phyloP scores from a whole-genome alignment of 2,888 invertebrate species.

The Pammene aurita region DNA sequence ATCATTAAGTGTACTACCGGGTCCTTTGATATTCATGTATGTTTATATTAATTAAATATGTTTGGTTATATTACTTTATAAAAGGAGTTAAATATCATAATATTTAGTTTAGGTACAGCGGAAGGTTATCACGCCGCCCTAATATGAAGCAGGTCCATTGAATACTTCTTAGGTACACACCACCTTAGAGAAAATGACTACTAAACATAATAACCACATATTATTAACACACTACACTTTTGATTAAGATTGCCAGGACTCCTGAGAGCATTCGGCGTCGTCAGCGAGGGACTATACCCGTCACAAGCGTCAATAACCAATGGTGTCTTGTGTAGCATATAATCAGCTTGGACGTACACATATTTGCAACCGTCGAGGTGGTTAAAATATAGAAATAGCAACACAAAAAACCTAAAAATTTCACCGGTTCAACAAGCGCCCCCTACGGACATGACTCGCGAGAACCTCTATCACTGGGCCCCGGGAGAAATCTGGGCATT shows the following conservation, averaged over 20 bases:
- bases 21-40: slow-evolving; percentile 3
- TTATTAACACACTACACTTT: too few relatives aligned
- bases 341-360: too few relatives aligned
- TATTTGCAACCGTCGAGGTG: too few relatives aligned
- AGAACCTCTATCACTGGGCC: slow-evolving; percentile 33
- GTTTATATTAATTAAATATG: neutral
- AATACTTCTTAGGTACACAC: too few relatives aligned
- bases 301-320: too few relatives aligned
- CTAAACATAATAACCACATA: too few relatives aligned
- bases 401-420: neutral
- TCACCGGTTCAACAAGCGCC: slow-evolving; percentile 19
- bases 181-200: too few relatives aligned
- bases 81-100: neutral
- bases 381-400: neutral
- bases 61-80: neutral
- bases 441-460: slow-evolving; percentile 16
- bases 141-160: neutral
- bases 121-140: neutral
- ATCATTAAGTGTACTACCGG: slow-evolving; percentile 24
- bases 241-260: too few relatives aligned
- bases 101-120: neutral
- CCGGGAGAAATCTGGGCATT: slow-evolving; percentile 36
- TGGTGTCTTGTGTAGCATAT: too few relatives aligned
- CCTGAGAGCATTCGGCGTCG: too few relatives aligned
- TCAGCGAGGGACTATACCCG: too few relatives aligned